A percentile compares a stretch with the other conserved stretches of the same genome.
Conservation (phyloP, 2,888 invertebrate genomes). For the Chloroclystis v-ata region DNA sequence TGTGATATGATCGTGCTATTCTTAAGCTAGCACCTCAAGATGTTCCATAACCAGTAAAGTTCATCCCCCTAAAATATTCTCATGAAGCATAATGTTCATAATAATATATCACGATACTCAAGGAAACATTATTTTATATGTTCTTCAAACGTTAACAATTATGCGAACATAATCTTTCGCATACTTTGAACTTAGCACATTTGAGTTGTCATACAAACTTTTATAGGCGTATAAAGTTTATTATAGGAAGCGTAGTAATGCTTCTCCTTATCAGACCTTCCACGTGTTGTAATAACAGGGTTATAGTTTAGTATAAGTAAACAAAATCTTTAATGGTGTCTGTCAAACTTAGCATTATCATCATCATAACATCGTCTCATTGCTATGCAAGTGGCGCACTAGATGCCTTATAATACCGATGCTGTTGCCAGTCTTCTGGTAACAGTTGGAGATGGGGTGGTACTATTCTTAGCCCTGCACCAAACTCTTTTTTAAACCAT, state of each 20-base stretch:
- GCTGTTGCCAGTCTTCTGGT: too few species aligned
- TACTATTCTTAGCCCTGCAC: too few species aligned
- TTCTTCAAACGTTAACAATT: conserved; percentile 9
- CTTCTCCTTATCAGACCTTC: not conserved
- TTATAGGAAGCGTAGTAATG: not conserved
- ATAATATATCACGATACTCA: not conserved
- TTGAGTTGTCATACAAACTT: conserved; percentile 1
- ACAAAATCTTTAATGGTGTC: not conserved
- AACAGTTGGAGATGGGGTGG: too few species aligned
- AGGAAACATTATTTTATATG: not conserved
- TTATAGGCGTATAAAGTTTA: not conserved
- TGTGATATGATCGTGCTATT: too few species aligned
- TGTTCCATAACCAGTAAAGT: too few species aligned
- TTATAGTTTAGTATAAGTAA: not conserved
- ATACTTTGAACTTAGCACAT: not conserved
- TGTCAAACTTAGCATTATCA: too few species aligned
- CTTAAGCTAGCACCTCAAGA: too few species aligned
- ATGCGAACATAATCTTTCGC: conserved; percentile 5
- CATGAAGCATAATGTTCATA: conserved; percentile 1
- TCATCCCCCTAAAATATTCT: too few species aligned
- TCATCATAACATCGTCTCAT: too few species aligned
- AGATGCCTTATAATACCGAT: too few species aligned
- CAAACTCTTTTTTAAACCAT: too few species aligned
- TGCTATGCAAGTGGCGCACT: too few species aligned
- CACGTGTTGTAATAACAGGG: not conserved